phyloP scores from a whole-genome alignment of 1,140 invertebrate species.

The Nasonia giraulti region DNA sequence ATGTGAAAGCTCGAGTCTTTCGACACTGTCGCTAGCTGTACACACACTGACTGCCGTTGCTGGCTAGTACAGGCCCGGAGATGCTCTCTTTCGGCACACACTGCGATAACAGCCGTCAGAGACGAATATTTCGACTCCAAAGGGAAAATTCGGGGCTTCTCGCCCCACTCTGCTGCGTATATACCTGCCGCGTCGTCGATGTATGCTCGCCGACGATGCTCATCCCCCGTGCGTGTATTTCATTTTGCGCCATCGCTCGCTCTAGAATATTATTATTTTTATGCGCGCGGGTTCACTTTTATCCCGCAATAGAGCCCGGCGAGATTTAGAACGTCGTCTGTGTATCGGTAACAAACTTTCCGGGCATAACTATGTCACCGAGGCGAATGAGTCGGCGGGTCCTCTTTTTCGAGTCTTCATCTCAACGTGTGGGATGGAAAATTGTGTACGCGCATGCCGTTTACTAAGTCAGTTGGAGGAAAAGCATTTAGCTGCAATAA shows the following conservation, averaged over 20 bases:
- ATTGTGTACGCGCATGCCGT: slow-evolving; percentile 6
- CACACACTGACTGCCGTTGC: too few species aligned
- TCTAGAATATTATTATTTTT: not conserved
- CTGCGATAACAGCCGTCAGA: slow-evolving; percentile 31
- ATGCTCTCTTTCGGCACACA: slow-evolving; percentile 32
- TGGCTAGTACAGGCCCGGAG: not conserved
- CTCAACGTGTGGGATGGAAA: not conserved
- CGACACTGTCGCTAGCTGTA: slow-evolving; percentile 2
- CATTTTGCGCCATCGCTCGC: not conserved
- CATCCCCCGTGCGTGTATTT: not conserved
- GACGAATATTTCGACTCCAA: slow-evolving; percentile 42
- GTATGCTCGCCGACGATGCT: not conserved
- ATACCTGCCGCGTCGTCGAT: not conserved
- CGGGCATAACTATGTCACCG: too few species aligned
- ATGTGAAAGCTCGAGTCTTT: slow-evolving; percentile 60
- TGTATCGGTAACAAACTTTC: too few species aligned
- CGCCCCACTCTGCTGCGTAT: not conserved
- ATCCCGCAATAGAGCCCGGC: too few species aligned
- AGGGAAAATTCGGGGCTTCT: slow-evolving; percentile 32
- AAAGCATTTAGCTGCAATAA: slow-evolving; percentile 40
- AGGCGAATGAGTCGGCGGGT: not conserved
- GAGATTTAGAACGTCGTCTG: too few species aligned
- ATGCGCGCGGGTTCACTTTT: not conserved
- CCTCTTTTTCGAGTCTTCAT: too few species aligned
- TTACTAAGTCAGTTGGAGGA: slow-evolving; percentile 32